Evolutionary conservation across 2,797 vertebrate genomes (phyloP), one percentile per base, ranked within the genome.

Genomic region (Numenius phaeopus): DNA sequence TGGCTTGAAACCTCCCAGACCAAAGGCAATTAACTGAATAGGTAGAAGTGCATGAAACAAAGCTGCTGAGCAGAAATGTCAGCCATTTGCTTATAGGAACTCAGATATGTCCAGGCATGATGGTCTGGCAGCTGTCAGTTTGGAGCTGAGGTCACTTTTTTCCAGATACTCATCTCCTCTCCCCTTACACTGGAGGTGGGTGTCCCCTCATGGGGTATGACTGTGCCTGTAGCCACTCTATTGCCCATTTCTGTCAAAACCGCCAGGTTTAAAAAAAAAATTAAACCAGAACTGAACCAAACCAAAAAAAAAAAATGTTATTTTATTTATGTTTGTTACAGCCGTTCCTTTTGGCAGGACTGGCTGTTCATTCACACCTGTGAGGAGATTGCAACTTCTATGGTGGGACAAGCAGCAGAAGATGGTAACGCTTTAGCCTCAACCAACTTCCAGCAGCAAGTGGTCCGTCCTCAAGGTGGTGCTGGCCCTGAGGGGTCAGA

Each of bases 231-330:
- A 58, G 24, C 10, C 22, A 30, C 17, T 65, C 40, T 46, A 26
- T 22, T 72, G 11, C 5, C 15, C 12, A 9, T 49, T 92, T 90
- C 47, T 83, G 10, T 66, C 85, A 85, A 66, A 84, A 72, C 1
- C 14, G 61, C 9, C 11, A 49, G 7, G 5, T 9, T 49, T 54
- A 71, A 49, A 7, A 76, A 64, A 21, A 47, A 46, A 67, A 6
- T 0, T 8, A 37, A 30, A 66, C 1, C 15, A 23, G 30, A 71
- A 37, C 3, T 2, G 67, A 94, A 52, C 2, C 3, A 47, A 61
- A 15, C 1, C 3, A 44, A 59, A 59, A 40, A 42, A 40, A 5
- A 79, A 1, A 5, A 9, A 7, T 4, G 23, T 24, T 57, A 3
- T 27, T 65, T 87, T 52, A 55, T 14, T 9, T 59, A 24, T 5